Base-by-base conservation (phyloP, 2,888 invertebrate genomes). In the Acrocyrtus sp. region DNA sequence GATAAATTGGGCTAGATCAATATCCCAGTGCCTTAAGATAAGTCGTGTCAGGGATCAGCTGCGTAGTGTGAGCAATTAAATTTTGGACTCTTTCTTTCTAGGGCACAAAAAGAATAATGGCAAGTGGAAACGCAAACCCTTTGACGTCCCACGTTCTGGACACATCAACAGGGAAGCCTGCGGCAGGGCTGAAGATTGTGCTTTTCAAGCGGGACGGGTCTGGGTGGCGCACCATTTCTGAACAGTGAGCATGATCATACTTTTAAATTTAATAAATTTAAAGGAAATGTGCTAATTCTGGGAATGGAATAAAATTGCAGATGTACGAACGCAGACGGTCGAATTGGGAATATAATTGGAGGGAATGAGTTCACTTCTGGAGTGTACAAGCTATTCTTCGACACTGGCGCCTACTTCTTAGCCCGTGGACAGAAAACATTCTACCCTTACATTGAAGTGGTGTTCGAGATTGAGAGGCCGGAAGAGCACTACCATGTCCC, bases 391-490 rank as follows among this genome's bases (percentile, higher is more conserved):
- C 83, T 94, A 43, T 88, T 89, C 82, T 93, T 91, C 81, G 90
- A 92, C 82, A 89, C 91, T 0, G 89, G 88, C 54, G 87, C 89
- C 75, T 93, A 93, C 83, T 93, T 91, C 81, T 88, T 87, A 10
- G 21, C 4, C 12, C 53, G 66, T n/a, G 77, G 76, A 19, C 73
- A 72, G 19, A 73, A 78, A 19, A 80, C 82, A 1, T 86, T 93
- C 76, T 94, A 91, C 84, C 93, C 93, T 0, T 90, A 89, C 83
- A 89, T 93, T 66, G 93, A 91, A 90, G 89, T 93, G 75, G 88
- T 90, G 2, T 91, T 93, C 83, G 89, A 90, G 76, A 88, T 89
- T 51, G 87, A 88, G 27, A 86, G 87, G 67, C 88, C 88, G 3
- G 86, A 85, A 3, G 87, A 90, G 65, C 90, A 91, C 81, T 91